Conservation (phyloP, 2,113 vertebrate genomes). For the Caranx ignobilis region DNA sequence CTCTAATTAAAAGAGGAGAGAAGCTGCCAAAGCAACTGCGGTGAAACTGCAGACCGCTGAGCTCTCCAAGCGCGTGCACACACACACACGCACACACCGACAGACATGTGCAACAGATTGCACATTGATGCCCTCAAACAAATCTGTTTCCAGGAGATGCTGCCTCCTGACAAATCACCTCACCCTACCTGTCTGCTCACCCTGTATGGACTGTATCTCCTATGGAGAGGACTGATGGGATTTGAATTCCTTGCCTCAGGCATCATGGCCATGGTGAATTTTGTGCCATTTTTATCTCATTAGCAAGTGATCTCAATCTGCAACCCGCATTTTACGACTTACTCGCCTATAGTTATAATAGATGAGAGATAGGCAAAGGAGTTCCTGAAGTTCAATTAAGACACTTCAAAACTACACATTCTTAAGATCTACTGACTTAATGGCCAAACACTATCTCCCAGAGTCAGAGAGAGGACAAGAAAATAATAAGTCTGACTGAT, state of each 20-base stretch:
- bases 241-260: conserved; percentile 67
- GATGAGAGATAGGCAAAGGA: conserved; percentile 5
- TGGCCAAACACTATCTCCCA: neutral
- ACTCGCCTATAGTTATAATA: conserved; percentile 8
- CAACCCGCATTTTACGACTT: conserved; percentile 10
- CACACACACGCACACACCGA: conserved; percentile 8
- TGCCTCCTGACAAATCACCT: conserved; percentile 68
- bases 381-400: neutral
- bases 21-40: conserved; percentile 75
- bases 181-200: conserved; percentile 58
- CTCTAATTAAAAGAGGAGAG: conserved; percentile 77
- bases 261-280: conserved; percentile 48
- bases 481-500: neutral
- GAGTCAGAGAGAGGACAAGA: neutral
- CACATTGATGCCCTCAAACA: conserved; percentile 60
- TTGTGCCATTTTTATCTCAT: conserved; percentile 58
- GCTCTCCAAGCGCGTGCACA: conserved; percentile 23
- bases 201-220: conserved; percentile 53
- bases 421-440: neutral
- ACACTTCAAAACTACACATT: neutral
- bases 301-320: conserved; percentile 48
- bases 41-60: conserved; percentile 66
- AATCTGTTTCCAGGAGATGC: conserved; percentile 66
- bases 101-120: conserved; percentile 41
- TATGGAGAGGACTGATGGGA: conserved; percentile 68